Evolutionary conservation across 2,113 vertebrate genomes (phyloP).

Genomic region (Malurus alboscapulatus): DNA sequence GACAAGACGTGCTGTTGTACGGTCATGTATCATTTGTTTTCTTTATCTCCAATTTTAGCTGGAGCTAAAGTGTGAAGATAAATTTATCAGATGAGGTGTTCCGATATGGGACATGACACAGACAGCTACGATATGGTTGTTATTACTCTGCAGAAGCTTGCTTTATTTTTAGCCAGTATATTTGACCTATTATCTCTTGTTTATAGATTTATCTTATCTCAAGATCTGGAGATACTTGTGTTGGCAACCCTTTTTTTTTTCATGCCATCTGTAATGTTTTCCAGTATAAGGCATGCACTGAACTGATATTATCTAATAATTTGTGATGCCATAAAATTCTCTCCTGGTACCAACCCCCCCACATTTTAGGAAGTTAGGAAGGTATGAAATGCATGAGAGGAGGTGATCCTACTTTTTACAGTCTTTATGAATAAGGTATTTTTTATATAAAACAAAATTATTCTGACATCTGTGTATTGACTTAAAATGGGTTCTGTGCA

Average conservation of each 20-base stretch:
- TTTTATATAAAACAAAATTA: not conserved
- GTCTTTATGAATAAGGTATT: not conserved
- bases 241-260: not conserved
- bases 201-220: not conserved
- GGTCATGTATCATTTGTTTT: not conserved
- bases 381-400: not conserved
- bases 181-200: not conserved
- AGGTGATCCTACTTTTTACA: not conserved
- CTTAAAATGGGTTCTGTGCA: not conserved
- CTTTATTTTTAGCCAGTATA: not conserved
- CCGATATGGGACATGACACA: not conserved
- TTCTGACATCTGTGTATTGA: not conserved
- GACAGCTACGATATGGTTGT: not conserved
- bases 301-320: not conserved
- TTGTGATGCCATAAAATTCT: not conserved
- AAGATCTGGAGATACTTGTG: not conserved
- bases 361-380: not conserved
- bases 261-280: not conserved
- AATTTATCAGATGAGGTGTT: not conserved
- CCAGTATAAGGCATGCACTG: not conserved
- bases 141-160: not conserved
- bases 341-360: accelerated
- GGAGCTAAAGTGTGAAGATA: not conserved
- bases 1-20: not conserved
- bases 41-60: not conserved